These are phyloP conservation scores for Jacana jacana DNA, from an alignment of 2,113 vertebrate species.

Conservation along the genomic window DNA sequence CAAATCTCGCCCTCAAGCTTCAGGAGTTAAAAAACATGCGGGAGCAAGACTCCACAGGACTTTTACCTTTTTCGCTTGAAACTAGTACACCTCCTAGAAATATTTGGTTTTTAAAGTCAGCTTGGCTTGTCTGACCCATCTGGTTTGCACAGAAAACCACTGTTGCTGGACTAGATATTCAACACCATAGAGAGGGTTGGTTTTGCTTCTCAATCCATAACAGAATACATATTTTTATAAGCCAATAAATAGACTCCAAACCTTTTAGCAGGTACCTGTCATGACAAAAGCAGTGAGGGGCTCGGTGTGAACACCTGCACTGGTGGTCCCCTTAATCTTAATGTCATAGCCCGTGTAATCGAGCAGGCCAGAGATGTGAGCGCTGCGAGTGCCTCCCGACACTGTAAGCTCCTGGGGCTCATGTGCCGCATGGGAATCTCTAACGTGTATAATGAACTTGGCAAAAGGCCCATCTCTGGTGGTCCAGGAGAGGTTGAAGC, in stretches of 20 bases:
- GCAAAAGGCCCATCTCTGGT: constrained; percentile 59
- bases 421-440: background rate
- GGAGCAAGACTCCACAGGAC: background rate
- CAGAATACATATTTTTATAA: background rate
- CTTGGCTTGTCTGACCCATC: background rate
- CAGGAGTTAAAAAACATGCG: background rate
- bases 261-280: constrained; percentile 64
- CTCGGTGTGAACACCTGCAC: constrained; percentile 37
- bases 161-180: background rate
- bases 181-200: background rate
- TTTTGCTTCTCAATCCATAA: background rate
- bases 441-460: constrained; percentile 63
- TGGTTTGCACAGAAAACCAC: background rate
- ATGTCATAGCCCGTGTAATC: constrained; percentile 66
- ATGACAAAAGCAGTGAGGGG: constrained; percentile 68
- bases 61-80: background rate
- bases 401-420: constrained; percentile 57
- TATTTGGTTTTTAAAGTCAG: background rate
- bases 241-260: background rate
- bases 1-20: background rate
- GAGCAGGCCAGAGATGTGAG: constrained; percentile 63
- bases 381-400: constrained; percentile 54
- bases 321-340: constrained; percentile 63
- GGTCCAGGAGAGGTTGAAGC: constrained; percentile 75
- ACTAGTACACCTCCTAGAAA: background rate